These are phyloP conservation scores for Chelmon rostratus DNA, from an alignment of 2,797 vertebrate genomes.

Conservation along the genomic window DNA sequence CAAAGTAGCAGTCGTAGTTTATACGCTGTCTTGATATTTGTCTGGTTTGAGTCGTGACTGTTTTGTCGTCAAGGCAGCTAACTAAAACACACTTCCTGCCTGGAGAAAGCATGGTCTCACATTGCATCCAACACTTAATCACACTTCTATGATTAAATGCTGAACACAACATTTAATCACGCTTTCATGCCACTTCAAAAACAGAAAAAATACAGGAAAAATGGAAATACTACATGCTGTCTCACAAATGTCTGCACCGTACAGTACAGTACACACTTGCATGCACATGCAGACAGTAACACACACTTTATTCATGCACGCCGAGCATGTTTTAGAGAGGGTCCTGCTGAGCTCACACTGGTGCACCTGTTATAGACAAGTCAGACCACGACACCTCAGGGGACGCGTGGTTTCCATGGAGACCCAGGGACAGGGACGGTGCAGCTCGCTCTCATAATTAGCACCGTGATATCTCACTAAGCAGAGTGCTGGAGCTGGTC, in stretches of 20 bases:
- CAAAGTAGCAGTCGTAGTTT: too few relatives aligned
- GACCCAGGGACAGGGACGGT: constrained; percentile 45
- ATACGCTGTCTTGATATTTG: neutral
- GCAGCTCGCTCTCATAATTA: constrained; percentile 55
- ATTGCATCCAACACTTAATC: neutral
- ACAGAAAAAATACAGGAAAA: neutral
- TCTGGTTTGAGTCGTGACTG: neutral
- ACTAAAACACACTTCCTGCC: neutral
- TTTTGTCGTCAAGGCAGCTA: neutral
- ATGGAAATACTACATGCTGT: too few relatives aligned
- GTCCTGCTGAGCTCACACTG: constrained; percentile 25
- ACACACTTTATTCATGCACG: neutral
- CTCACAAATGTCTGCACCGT: neutral
- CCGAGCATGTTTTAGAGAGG: neutral
- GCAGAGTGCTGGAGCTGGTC: constrained; percentile 37
- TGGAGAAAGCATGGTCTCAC: neutral
- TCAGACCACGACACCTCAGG: constrained; percentile 37
- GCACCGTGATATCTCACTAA: constrained; percentile 54
- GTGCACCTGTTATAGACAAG: constrained; percentile 52
- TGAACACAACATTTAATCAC: neutral
- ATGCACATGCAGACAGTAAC: neutral
- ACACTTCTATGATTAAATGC: too few relatives aligned
- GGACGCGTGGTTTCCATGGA: constrained; percentile 76
- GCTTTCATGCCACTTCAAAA: neutral
- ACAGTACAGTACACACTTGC: constrained; percentile 4